Evolutionary conservation across 2,113 vertebrate genomes (phyloP), one percentile per base, ranked within the genome.

Genomic region (Eudyptes chrysolophus): DNA sequence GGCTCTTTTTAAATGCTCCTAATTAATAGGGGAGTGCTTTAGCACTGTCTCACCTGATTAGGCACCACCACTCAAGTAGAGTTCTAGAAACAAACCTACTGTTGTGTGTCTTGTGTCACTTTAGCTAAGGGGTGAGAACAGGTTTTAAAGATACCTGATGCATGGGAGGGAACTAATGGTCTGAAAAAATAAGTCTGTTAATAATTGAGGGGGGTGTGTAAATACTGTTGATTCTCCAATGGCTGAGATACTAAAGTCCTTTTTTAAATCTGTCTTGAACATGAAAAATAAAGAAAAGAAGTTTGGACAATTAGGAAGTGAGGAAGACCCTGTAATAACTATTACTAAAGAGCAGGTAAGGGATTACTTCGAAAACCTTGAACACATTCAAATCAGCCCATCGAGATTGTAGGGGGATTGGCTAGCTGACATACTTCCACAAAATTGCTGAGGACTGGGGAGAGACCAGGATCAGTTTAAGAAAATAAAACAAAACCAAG

Each of bases 181-280:
- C 84, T 96, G 93, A 89, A 95, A 96, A 96, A 98, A 92, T 80
- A 54, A 94, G 72, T 80, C 87, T 97, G 96, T 98, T 98, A 97
- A 97, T 97, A 97, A 97, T 93, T 97, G 95, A 96, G 97, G 97
- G 98, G 97, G 89, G 92, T 2, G 8, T 97, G 94, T 98, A 96
- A 98, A 97, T 98, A 96, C 96, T 97, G 96, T 98, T 94, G 72
- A 95, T 95, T 98, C 98, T 97, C 97, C 96, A 97, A 98, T 97
- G 98, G 98, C 97, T 98, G 98, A 98, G 98, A 98, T 98, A 97
- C 98, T 98, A 98, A 98, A 98, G 97, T 98, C 95, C 27, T 98
- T 98, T 98, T 98, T 98, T 98, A 98, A 98, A 98, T 98, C 97
- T 98, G 97, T 98, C 98, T 98, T 98, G 98, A 98, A 98, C 98